Evolutionary conservation across 2,888 invertebrate species (phyloP), one percentile per base, ranked within the genome.

Genomic region (Noctua janthina): DNA sequence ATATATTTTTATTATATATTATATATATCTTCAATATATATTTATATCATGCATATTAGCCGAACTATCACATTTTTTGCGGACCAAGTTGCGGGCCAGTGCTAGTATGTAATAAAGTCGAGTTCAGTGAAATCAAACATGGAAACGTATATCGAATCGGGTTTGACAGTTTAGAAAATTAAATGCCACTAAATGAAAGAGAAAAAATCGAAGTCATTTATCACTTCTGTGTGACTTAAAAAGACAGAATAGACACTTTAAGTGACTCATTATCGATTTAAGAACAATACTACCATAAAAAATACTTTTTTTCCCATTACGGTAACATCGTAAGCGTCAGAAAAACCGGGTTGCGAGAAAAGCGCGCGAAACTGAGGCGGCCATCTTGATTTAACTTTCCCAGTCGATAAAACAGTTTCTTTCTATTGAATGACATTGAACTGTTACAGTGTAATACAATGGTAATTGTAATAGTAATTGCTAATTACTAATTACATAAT

Each of bases 361-460:
- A 91, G 89, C 88, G 89, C 91, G 91, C 90, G 89, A 90, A 91
- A 80, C 79, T 76, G 13, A 79, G 66, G 7, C 71, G 70, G 80
- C 90, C 90, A 90, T 93, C 84, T 91, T 91, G 81, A 51, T 87
- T 87, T 78, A 78, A 90, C 92, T 93, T 93, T 94, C 93, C 89
- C 91, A 83, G 82, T 86, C 87, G 80, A 88, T 89, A 81, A 78
- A 84, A 74, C 79, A 70, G 81, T 86, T 84, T 86, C 67, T 83
- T 87, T 82, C n/a, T 79, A 78, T 74, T 74, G 35, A 79, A 73
- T 79, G 87, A 88, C 79, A 86, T 85, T 85, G 87, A 85, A 87
- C 77, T 68, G 85, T 79, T 74, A 87, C 82, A 54, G 62, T 81
- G n/a, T 74, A 71, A 66, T 78, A 79, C 76, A 78, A 84, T 78